Evolutionary conservation across 30 jellyfish, hydroid and myxozoan genomes (phyloP).

Genomic region (Aurelia sp.): DNA sequence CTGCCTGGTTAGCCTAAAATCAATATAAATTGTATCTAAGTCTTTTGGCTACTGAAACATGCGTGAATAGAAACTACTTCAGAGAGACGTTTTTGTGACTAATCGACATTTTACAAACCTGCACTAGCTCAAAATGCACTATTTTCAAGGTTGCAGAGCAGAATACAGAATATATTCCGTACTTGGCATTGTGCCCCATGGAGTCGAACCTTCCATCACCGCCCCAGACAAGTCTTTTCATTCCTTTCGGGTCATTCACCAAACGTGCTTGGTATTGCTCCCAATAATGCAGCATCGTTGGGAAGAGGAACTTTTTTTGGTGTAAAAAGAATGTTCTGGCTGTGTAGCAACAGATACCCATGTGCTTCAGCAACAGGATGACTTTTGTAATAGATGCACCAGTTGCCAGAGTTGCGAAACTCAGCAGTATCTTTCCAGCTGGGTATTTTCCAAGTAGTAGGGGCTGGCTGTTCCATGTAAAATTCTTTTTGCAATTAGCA

Average conservation of each 20-base stretch:
- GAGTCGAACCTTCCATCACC: slow-evolving; percentile 69
- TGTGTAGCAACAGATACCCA: slow-evolving; percentile 34
- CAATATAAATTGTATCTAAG: neutral
- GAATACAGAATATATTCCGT: slow-evolving; percentile 22
- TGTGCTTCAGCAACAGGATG: slow-evolving; percentile 35
- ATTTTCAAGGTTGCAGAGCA: slow-evolving; percentile 17
- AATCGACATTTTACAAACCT: neutral
- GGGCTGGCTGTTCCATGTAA: slow-evolving; percentile 46
- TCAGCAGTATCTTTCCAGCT: slow-evolving; percentile 53
- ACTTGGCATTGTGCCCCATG: slow-evolving; percentile 62
- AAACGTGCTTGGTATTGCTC: slow-evolving; percentile 2
- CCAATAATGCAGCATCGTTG: slow-evolving; percentile 31
- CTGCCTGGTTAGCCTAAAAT: slow-evolving; percentile 9
- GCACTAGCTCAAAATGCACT: slow-evolving; percentile 23
- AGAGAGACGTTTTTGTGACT: neutral
- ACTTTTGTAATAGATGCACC: slow-evolving; percentile 49
- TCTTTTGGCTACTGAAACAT: too few relatives aligned
- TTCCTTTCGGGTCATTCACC: neutral
- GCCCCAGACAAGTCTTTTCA: slow-evolving; percentile 26
- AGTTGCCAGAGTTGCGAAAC: slow-evolving; percentile 31
- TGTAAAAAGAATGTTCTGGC: slow-evolving; percentile 46
- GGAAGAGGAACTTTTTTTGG: slow-evolving; percentile 47
- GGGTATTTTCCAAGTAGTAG: slow-evolving; percentile 19
- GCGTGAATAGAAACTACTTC: too few relatives aligned
- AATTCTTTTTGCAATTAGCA: slow-evolving; percentile 6